Evolutionary conservation across 2,113 vertebrate genomes (phyloP), one percentile per base, ranked within the genome.

Genomic region (Aspiorhynchus laticeps): DNA sequence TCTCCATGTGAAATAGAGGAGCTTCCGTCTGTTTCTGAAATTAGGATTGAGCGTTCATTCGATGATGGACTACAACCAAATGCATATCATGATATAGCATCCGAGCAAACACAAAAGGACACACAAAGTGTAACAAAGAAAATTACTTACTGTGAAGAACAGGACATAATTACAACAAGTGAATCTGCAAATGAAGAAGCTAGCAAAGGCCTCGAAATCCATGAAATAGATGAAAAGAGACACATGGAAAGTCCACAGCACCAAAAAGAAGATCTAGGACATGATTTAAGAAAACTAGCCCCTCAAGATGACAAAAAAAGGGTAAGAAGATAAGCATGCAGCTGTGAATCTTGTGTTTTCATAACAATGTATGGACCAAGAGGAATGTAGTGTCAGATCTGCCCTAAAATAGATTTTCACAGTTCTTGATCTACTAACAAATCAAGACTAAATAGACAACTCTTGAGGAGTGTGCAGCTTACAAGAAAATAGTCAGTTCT

Each of bases 251-350:
- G 61, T 87, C 80, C 74, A 48, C 56, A 75, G 41, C 79, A 87
- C 69, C 17, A 38, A 51, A 46, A 56, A 56, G 82, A 71, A 33
- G 43, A 41, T n/a, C 56, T 81, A 65, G 14, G 79, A 65, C 38
- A 28, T 19, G 33, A 63, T 19, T 38, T 21, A 56, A 84, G 48
- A 19, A 46, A 88, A 87, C 24, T 85, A 41, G 79, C 85, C 84
- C 83, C 41, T 85, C 76, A 88, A 78, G 80, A 88, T 82, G 28
- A 15, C 69, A 83, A 89, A 41, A 53, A 78, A 41, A 78, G 87
- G 94, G 95, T 95, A 95, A 95, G 95, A 90, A 46, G 59, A 31
- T 87, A 83, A 88, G 93, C 93, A 95, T 94, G 93, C 73, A 24
- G 31, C 41, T 51, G 63, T 78, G 82, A 51, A 17, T 24, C 26